Evolutionary conservation across 2,888 invertebrate genomes (phyloP), one percentile per base, ranked within the genome.

Genomic region (Molanna angustata): DNA sequence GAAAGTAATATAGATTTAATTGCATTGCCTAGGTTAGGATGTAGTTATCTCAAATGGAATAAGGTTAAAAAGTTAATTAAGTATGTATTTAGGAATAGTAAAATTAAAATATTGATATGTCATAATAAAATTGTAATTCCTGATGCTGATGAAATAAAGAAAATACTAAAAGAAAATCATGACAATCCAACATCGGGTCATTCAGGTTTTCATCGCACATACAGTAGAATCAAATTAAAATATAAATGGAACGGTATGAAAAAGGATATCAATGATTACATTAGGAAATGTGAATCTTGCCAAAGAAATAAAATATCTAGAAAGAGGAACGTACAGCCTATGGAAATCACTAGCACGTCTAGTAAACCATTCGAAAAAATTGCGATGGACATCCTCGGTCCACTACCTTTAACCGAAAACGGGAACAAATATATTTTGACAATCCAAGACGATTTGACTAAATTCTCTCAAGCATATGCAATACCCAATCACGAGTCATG

Each of bases 351-450:
- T 1, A 61, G 61, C 0, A 64, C 65, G 7, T 56, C 61, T 1
- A 46, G 53, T n/a, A 52, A 53, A 19, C 58, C 62, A 2, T 64
- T 65, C 19, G 62, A 65, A 52, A 56, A 59, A 57, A 50, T 65
- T 14, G 58, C 60, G 14, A 13, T 65, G 9, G 67, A 68, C 40
- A 62, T 68, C 2, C 66, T 67, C 21, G 66, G 64, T 9, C 66
- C 66, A 2, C 49, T 68, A 49, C 59, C 63, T 2, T 27, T 62
- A 41, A 64, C 66, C 0, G 58, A 62, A 49, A 39, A 54, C 6
- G 64, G 63, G 14, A 66, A 67, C 51, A 61, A 61, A 60, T 69
- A 60, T 46, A 63, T 69, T 19, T 43, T 69, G n/a, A 67, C 67
- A 0, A 18, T 65, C 4, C 65, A 66, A 61, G 66, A 68, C 43